Evolutionary conservation across 1,140 invertebrate genomes (phyloP), one percentile per base, ranked within the genome.

Genomic region (Drosophila bocki): DNA sequence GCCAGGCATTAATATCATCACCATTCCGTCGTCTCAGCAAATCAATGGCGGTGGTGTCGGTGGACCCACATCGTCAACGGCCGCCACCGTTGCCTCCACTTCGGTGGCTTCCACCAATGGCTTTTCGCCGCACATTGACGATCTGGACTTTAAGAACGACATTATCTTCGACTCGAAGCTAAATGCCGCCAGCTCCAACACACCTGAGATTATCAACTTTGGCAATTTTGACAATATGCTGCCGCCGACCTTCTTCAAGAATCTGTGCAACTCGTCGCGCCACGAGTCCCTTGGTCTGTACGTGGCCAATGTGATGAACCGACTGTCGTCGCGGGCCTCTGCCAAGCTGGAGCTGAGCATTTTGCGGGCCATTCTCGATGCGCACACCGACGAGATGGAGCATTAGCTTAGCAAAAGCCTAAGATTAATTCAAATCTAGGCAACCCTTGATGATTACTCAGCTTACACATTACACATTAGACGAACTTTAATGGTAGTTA

Each of bases 221-320:
- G 91, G 91, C 42, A 92, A 92, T 65, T 91, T 85, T 44, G 88
- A 92, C 47, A 91, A 91, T 11, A 82, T 88, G 47, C 72, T 92
- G 75, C 91, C 91, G 35, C 91, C 91, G 19, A 92, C 91, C 57
- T 92, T 92, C 74, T 92, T 92, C 35, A 92, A 92, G 61, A 92
- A 92, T 80, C 75, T 92, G 12, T 92, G 91, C 75, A 92, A 92
- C 68, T 92, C 91, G 19, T 83, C 82, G 44, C 83, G 90, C 7
- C 91, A 92, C 65, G 91, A 92, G 42, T 83, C 86, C 4, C 83
- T 92, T 15, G 91, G 91, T 3, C 50, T 92, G 17, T 92, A 92
- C 47, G 91, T 92, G 44, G 86, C 91, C 29, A 92, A 92, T 74
- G 84, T 91, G 45, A 91, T 92, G 87, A 92, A 92, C 78, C 79